Evolutionary conservation across 2,797 vertebrate species (phyloP), one percentile per base, ranked within the genome.

Genomic region (Liparis tanakae): DNA sequence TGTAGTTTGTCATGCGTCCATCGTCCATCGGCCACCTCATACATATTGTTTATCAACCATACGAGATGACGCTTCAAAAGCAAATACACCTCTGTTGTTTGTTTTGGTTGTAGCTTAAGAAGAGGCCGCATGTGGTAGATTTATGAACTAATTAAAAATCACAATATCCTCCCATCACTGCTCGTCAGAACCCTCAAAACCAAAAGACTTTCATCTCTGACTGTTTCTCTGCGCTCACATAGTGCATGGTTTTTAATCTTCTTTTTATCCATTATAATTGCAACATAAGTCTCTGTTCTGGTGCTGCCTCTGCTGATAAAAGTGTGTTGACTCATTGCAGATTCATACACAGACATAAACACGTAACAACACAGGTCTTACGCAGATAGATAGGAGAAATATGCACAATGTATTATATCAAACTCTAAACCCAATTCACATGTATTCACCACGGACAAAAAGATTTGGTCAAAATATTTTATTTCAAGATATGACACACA

Each of bases 381-480:
- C 57, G 62, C 51, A 57, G 50, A 44, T 39, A 67, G 43, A 68
- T 13, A 22, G 18, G 10, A 25, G 33, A 18, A 41, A 74, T 17
- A 8, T 30, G 18, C 44, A 65, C 64, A 41, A 39, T 75, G 75
- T 58, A 58, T 0, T 34, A 13, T 10, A 66, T 75, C 58, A 61
- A 71, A 80, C 34, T 68, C n/a, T 5, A 13, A 48, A 50, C 12
- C 10, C 54, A 54, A 66, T 30, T 56, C 1, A 20, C 12, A 62
- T 65, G 30, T 30, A 78, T 74, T 20, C 72, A 74, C 10, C 53
- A 58, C 67, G 76, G 37, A 73, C 76, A 46, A 9, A 1, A 22
- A 13, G 2, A 30, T 25, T 74, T 76, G 80, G 58, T 90, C 94
- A 86, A 94, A 93, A 94, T 87, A 87, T 79, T 95, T 93, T 90